phyloP scores from a whole-genome alignment of 2,888 invertebrate species.

The Caenorhabditis imperialis region DNA sequence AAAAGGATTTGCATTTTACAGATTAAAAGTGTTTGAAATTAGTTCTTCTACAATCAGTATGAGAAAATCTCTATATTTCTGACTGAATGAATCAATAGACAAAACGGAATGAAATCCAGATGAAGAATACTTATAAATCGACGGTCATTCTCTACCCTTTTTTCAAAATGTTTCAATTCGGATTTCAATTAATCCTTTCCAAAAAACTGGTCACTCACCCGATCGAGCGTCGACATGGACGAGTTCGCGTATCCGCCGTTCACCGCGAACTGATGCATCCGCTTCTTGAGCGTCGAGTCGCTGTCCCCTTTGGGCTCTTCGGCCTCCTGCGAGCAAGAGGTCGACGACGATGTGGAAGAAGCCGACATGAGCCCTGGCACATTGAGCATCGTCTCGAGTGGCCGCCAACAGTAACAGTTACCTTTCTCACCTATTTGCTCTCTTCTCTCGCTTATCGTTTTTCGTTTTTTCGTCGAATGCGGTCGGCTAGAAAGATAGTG shows the following conservation, averaged over 20 bases:
- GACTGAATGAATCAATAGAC: too few species aligned
- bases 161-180: too few species aligned
- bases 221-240: slow-evolving; percentile 48
- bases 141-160: too few species aligned
- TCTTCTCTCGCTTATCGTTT: slow-evolving; percentile 12
- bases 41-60: too few species aligned
- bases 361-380: slow-evolving; percentile 39
- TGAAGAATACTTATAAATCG: too few species aligned
- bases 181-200: too few species aligned
- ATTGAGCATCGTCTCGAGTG: slow-evolving; percentile 26
- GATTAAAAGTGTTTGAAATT: too few species aligned
- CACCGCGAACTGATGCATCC: slow-evolving; percentile 42
- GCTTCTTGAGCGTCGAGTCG: slow-evolving; percentile 38
- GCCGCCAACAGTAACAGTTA: slow-evolving; percentile 2
- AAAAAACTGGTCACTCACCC: slow-evolving; percentile 17
- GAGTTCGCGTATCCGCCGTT: slow-evolving; percentile 22
- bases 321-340: slow-evolving; percentile 34
- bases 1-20: too few species aligned
- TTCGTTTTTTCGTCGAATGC: slow-evolving; percentile 23
- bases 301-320: slow-evolving; percentile 19
- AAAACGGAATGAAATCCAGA: too few species aligned
- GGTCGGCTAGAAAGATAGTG: too few species aligned
- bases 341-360: slow-evolving; percentile 52
- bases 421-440: slow-evolving; percentile 49
- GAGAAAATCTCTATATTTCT: too few species aligned